Conservation (phyloP, 2,888 invertebrate genomes). For the Dione vanillae region DNA sequence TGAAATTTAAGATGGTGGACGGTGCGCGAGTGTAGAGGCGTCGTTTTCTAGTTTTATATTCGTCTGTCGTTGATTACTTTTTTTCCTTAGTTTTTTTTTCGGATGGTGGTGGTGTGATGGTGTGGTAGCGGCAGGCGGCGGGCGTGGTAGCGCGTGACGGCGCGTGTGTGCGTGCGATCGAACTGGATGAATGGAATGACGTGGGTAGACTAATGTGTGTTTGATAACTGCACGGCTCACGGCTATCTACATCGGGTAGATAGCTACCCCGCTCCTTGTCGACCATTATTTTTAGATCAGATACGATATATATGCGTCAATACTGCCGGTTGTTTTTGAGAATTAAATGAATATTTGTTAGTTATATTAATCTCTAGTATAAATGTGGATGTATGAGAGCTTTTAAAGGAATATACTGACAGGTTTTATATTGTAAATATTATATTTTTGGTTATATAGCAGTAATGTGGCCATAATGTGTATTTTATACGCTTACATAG, state of each 20-base stretch:
- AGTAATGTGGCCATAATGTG: too few species aligned
- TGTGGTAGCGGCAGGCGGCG: slow-evolving; percentile 49
- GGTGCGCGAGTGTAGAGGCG: slow-evolving; percentile 64
- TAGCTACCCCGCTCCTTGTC: slow-evolving; percentile 56
- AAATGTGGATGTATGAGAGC: not conserved
- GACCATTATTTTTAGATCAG: slow-evolving; percentile 75
- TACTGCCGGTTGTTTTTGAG: slow-evolving; percentile 29
- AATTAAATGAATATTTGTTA: slow-evolving; percentile 18
- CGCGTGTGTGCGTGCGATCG: slow-evolving; percentile 76
- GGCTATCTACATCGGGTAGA: slow-evolving; percentile 51
- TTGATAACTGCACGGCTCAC: slow-evolving; percentile 66
- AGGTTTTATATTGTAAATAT: not conserved
- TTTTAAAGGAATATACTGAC: not conserved
- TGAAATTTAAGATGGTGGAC: slow-evolving; percentile 83
- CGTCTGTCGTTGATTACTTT: slow-evolving; percentile 49
- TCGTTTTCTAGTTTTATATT: slow-evolving; percentile 59
- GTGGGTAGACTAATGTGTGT: slow-evolving; percentile 74
- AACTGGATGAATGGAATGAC: slow-evolving; percentile 81
- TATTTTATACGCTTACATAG: not conserved
- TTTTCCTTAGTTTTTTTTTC: slow-evolving; percentile 39
- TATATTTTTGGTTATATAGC: not conserved
- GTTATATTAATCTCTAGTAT: not conserved
- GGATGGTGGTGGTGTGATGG: slow-evolving; percentile 45
- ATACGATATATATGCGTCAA: slow-evolving; percentile 43
- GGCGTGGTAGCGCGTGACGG: slow-evolving; percentile 45